Evolutionary conservation across 92 coral and sea anemone genomes (phyloP).

Genomic region (Actinostola sp.): DNA sequence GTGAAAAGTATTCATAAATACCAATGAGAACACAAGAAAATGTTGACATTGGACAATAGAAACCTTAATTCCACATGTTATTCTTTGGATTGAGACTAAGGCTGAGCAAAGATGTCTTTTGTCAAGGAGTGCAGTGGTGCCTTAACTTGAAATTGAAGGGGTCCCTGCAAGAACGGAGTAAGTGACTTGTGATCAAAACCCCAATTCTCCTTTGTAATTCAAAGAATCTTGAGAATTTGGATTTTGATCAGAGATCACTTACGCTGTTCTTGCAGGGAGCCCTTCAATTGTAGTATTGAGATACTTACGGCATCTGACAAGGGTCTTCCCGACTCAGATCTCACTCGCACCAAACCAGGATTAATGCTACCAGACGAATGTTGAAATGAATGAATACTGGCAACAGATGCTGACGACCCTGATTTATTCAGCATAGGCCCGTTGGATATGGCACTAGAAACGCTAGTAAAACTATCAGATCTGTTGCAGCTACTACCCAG

Average conservation of each 20-base stretch:
- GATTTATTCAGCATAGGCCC: slow-evolving; percentile 70
- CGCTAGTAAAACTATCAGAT: slow-evolving; percentile 85
- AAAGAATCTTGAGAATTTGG: too few relatives aligned
- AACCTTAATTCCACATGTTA: too few relatives aligned
- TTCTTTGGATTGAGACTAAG: too few relatives aligned
- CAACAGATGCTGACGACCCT: slow-evolving; percentile 83
- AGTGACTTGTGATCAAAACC: too few relatives aligned
- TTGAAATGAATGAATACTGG: slow-evolving; percentile 59
- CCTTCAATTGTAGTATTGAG: not conserved
- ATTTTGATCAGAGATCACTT: too few relatives aligned
- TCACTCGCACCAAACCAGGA: slow-evolving; percentile 59
- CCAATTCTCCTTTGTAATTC: too few relatives aligned
- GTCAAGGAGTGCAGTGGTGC: too few relatives aligned
- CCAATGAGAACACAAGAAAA: not conserved
- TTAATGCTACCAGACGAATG: slow-evolving; percentile 36
- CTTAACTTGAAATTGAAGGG: too few relatives aligned
- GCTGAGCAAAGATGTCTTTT: too few relatives aligned
- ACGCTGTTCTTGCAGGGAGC: not conserved
- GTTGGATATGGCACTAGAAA: slow-evolving; percentile 81
- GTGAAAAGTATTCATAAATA: too few relatives aligned
- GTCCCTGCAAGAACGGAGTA: too few relatives aligned
- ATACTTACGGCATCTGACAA: slow-evolving; percentile 87
- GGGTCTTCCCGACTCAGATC: slow-evolving; percentile 85
- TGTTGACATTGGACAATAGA: not conserved
- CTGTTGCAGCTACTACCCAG: slow-evolving; percentile 75